Conservation (phyloP, 2,888 invertebrate genomes). For the Leptothorax acervorum region DNA sequence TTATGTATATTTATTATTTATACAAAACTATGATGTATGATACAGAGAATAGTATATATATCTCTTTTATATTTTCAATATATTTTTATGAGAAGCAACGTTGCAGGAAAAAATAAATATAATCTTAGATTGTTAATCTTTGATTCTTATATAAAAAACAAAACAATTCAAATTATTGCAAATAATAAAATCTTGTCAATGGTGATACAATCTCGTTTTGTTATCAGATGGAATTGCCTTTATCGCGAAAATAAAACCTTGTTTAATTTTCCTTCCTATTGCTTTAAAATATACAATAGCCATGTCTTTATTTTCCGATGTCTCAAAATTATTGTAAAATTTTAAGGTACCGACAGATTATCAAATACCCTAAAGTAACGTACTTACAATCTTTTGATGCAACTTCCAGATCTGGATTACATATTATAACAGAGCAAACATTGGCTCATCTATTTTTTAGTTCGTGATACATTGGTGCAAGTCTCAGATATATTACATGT, state of each 20-base stretch:
- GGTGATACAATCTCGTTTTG: background rate
- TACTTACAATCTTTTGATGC: constrained; percentile 89
- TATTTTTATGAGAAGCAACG: constrained; percentile 20
- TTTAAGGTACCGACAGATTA: constrained; percentile 73
- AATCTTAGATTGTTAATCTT: background rate
- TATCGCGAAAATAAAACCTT: background rate
- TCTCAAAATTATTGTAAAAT: constrained; percentile 48
- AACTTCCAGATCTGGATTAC: constrained; percentile 92
- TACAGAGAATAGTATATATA: constrained; percentile 70
- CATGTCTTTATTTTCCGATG: background rate
- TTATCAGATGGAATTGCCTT: background rate
- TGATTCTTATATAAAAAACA: background rate
- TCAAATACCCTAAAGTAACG: constrained; percentile 89
- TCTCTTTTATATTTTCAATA: constrained; percentile 57
- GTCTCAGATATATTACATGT: background rate
- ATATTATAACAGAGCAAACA: constrained; percentile 91
- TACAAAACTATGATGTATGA: constrained; percentile 52
- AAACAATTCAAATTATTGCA: background rate
- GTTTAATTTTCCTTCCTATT: background rate
- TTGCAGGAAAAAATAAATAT: background rate
- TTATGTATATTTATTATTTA: constrained; percentile 53
- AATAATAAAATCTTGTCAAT: background rate
- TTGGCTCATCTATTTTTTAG: constrained; percentile 91
- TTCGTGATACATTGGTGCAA: background rate
- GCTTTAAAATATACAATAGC: background rate